These are phyloP conservation scores for Melanotus villosus DNA, from an alignment of 2,888 invertebrate genomes.

Conservation along the genomic window DNA sequence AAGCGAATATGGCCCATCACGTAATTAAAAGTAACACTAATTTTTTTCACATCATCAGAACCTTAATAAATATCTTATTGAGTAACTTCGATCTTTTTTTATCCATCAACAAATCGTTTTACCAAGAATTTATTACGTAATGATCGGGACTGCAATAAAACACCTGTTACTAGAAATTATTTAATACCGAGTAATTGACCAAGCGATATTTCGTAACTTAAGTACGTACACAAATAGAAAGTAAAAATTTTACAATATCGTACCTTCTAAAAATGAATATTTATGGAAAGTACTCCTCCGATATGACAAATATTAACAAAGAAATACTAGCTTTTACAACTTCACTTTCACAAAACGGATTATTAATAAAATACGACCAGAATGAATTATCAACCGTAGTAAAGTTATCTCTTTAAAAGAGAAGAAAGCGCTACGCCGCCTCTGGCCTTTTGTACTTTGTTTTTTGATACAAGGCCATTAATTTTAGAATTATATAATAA, in stretches of 20 bases:
- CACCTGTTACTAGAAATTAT: too few species aligned
- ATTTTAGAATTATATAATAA: conserved; percentile 10
- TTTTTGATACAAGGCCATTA: neutral
- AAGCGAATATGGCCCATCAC: too few species aligned
- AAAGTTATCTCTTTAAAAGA: neutral
- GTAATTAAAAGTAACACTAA: too few species aligned
- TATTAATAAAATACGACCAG: conserved; percentile 6
- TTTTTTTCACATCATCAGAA: too few species aligned
- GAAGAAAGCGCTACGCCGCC: conserved; percentile 8
- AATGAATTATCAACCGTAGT: conserved; percentile 7
- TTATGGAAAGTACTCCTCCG: too few species aligned
- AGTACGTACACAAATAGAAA: neutral
- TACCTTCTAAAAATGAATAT: too few species aligned
- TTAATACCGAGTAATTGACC: neutral
- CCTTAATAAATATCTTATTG: too few species aligned
- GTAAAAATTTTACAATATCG: neutral
- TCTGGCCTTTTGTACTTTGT: neutral
- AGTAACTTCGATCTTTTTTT: too few species aligned
- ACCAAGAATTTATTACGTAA: too few species aligned
- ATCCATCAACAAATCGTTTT: too few species aligned
- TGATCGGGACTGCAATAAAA: too few species aligned
- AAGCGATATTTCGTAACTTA: neutral
- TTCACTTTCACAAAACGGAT: conserved; percentile 9
- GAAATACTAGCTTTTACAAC: neutral
- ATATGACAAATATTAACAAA: neutral